Evolutionary conservation across 2,797 vertebrate genomes (phyloP).

Genomic region (Aselliscus stoliczkanus): DNA sequence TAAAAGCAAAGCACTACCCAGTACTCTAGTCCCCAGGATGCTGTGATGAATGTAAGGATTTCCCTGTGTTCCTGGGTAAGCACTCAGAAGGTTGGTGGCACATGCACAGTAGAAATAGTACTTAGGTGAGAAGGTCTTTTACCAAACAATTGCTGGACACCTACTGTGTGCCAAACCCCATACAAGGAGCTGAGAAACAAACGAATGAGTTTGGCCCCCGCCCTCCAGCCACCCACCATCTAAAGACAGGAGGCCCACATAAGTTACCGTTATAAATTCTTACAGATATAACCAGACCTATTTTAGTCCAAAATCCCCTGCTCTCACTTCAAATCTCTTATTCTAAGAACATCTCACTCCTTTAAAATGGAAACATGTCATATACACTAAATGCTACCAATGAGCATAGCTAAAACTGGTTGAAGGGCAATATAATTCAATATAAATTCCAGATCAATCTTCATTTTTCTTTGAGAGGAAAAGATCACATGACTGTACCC

Average conservation of each 20-base stretch:
- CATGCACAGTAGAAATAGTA: background rate
- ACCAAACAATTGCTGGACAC: background rate
- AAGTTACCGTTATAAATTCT: background rate
- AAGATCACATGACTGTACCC: background rate
- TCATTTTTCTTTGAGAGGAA: background rate
- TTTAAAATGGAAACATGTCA: background rate
- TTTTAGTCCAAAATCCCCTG: background rate
- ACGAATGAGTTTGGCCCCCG: background rate
- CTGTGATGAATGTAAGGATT: too few species aligned
- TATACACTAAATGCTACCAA: background rate
- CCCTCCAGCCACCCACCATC: background rate
- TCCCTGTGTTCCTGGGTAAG: background rate
- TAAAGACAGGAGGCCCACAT: background rate
- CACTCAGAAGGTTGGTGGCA: background rate
- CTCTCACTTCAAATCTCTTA: background rate
- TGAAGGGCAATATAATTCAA: background rate
- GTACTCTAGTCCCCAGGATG: background rate
- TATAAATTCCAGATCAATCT: background rate
- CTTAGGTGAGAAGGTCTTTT: background rate
- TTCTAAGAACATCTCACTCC: background rate
- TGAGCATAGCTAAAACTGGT: background rate
- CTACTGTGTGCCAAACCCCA: too few species aligned
- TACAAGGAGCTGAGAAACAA: too few species aligned
- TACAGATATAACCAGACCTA: background rate
- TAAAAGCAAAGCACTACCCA: background rate